Evolutionary conservation across 2,888 invertebrate species (phyloP), one percentile per base, ranked within the genome.

Genomic region (Ischnus inquisitorius): DNA sequence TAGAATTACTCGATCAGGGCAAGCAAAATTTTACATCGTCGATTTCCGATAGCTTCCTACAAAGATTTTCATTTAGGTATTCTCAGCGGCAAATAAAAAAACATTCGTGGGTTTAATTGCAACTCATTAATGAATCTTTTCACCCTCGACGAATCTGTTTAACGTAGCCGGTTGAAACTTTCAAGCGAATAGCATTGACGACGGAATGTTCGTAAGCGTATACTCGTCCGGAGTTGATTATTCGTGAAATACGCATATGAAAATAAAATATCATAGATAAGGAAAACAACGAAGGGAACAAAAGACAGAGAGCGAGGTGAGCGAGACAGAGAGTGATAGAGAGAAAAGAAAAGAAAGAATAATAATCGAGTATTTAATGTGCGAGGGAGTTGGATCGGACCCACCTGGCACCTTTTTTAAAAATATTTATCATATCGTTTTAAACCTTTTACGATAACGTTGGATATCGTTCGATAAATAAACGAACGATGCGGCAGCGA

Each of bases 371-470:
- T 16, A 84, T 72, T 65, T 34, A 51, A 54, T 84, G 82, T 86
- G 85, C 87, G 84, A 88, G 87, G 86, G 87, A 90, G 87, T 78
- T 85, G 82, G 72, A 87, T 79, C 87, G 65, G 86, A 90, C 86
- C 89, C 89, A 88, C 85, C 89, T 89, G 88, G 85, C 88, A 88
- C 83, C 86, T 60, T 60, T 60, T 60, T 60, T n/a, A n/a, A n/a
- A 25, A 60, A 60, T 25, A 25, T 57, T 60, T 60, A 3, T 1
- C 25, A 84, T 84, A 78, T 67, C 82, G 68, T 51, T 34, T 64
- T 46, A 34, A 34, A 68, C 67, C 62, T 16, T 28, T 10, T 43
- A 5, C 48, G 51, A 19, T n/a, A 46, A 46, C 16, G 22, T 43
- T 34, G 51, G 57, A 65, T 65, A 39, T 54, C 14, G 19, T 57